phyloP scores from a whole-genome alignment of 2,797 vertebrate genomes.

The Enteromius unitaeniatus region DNA sequence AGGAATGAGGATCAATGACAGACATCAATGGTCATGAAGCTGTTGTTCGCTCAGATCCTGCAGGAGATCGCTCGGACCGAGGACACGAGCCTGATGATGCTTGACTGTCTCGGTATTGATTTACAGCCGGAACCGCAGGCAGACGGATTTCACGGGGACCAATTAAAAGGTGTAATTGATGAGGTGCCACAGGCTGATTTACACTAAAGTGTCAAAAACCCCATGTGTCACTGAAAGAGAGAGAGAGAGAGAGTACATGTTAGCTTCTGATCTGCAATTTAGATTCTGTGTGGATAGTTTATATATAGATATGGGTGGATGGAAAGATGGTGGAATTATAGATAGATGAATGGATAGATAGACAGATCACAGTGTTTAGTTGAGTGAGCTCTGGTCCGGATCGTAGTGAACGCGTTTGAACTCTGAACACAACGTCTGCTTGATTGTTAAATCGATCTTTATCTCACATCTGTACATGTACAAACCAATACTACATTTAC shows the following conservation, averaged over 20 bases:
- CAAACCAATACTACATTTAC: too few species aligned
- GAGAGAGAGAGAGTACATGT: constrained; percentile 16
- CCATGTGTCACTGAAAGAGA: constrained; percentile 8
- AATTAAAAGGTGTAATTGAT: constrained; percentile 72
- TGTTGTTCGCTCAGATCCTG: neutral
- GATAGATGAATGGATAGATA: neutral
- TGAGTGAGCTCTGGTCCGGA: neutral
- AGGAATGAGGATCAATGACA: constrained; percentile 29
- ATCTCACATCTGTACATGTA: too few species aligned
- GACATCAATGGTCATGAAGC: constrained; percentile 19
- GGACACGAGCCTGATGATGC: constrained; percentile 24
- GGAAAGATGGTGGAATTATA: neutral
- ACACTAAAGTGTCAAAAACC: constrained; percentile 30
- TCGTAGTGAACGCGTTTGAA: neutral
- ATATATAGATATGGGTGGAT: neutral
- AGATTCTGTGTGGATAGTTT: neutral
- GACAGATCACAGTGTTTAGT: neutral
- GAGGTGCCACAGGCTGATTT: constrained; percentile 22
- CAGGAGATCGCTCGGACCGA: constrained; percentile 4
- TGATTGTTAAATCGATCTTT: too few species aligned
- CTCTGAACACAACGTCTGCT: neutral
- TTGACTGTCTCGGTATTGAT: constrained; percentile 61
- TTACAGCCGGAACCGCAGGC: constrained; percentile 56
- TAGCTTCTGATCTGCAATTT: neutral
- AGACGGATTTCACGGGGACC: constrained; percentile 72